Conservation (phyloP, 2,888 invertebrate species). For the Spisula solida region DNA sequence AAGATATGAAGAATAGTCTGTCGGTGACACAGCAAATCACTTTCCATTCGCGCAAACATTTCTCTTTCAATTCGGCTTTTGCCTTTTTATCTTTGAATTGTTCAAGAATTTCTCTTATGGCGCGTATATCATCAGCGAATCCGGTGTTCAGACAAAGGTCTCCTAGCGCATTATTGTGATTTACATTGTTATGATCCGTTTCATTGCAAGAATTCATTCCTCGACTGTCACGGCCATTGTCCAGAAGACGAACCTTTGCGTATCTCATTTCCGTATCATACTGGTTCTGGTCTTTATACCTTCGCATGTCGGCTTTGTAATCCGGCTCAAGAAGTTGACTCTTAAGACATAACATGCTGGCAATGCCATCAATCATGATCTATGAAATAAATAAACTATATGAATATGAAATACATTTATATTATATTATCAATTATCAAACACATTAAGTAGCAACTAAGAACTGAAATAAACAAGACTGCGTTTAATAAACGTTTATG, state of each 20-base stretch:
- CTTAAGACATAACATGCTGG: constrained; percentile 77
- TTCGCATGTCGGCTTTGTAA: constrained; percentile 60
- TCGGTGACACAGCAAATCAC: constrained; percentile 85
- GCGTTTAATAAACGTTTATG: too few species aligned
- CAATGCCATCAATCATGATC: constrained; percentile 83
- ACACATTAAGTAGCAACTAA: too few species aligned
- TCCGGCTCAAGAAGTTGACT: constrained; percentile 78
- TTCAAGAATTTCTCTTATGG: constrained; percentile 84
- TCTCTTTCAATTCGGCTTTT: constrained; percentile 80
- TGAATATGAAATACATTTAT: not conserved
- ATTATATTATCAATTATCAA: too few species aligned
- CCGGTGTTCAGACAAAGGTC: constrained; percentile 40
- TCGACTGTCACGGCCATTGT: constrained; percentile 71
- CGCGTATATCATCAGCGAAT: constrained; percentile 77
- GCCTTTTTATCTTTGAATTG: constrained; percentile 82
- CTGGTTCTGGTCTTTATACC: constrained; percentile 65
- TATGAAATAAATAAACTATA: constrained; percentile 70
- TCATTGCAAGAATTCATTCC: constrained; percentile 67
- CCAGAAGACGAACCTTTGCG: constrained; percentile 76
- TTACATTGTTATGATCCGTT: constrained; percentile 75
- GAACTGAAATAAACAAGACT: too few species aligned
- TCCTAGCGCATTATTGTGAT: constrained; percentile 67
- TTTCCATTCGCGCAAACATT: constrained; percentile 83
- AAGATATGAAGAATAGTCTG: constrained; percentile 83
- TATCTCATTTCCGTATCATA: constrained; percentile 72